These are phyloP conservation scores for Drosophila watanabei DNA, from an alignment of 1,140 invertebrate genomes.

Conservation along the genomic window DNA sequence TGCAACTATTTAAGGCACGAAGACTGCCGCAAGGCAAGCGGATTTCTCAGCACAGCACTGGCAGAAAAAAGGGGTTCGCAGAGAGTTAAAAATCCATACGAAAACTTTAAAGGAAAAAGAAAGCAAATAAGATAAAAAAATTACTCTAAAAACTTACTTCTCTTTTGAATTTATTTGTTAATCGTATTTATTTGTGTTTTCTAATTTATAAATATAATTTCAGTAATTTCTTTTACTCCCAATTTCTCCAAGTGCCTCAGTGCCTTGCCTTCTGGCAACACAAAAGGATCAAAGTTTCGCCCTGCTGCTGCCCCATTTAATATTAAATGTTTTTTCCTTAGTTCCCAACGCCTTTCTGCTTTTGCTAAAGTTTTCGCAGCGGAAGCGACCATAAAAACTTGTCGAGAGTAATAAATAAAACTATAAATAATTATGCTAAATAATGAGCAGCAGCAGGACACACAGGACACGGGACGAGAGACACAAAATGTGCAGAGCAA, in stretches of 20 bases:
- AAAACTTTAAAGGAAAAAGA: neutral
- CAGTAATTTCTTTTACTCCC: no score
- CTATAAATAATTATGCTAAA: constrained; percentile 71
- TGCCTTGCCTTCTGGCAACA: constrained; percentile 18
- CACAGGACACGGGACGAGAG: neutral
- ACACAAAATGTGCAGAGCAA: constrained; percentile 2
- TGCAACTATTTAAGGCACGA: constrained; percentile 49
- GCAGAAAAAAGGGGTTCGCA: neutral
- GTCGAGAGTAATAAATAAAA: constrained; percentile 60
- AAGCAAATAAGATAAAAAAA: no score
- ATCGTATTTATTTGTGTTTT: no score
- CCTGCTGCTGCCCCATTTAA: constrained; percentile 47
- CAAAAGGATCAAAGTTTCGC: constrained; percentile 59
- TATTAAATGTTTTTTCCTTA: constrained; percentile 57
- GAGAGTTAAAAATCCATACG: neutral
- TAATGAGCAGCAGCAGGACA: constrained; percentile 42
- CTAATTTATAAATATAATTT: neutral
- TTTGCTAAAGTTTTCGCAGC: constrained; percentile 22
- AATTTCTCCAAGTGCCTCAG: neutral
- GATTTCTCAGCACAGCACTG: neutral
- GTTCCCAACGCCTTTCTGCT: constrained; percentile 1
- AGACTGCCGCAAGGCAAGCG: constrained; percentile 16
- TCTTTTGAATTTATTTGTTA: no score
- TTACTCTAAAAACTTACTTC: no score
- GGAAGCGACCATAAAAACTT: constrained; percentile 36